phyloP scores from a whole-genome alignment of 2,113 vertebrate genomes.

The Rhinogobius similis region DNA sequence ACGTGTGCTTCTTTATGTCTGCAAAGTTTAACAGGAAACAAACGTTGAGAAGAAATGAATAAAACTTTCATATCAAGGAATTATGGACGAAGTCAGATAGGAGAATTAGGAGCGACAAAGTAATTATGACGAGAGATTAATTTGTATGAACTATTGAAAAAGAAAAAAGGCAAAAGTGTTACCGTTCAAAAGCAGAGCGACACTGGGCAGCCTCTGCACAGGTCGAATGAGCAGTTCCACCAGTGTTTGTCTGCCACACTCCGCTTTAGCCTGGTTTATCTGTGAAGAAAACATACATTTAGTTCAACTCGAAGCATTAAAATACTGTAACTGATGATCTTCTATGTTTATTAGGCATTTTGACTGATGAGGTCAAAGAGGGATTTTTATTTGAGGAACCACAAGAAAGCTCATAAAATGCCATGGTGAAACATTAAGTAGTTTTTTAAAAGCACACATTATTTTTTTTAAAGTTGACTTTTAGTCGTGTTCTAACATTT shows the following conservation, averaged over 20 bases:
- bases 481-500: no score
- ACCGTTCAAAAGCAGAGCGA: constrained; percentile 94
- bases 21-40: constrained; percentile 15
- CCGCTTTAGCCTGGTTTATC: constrained; percentile 98
- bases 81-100: background rate
- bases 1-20: constrained; percentile 97
- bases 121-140: constrained; percentile 12
- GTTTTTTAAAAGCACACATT: no score
- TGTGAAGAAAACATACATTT: constrained; percentile 20
- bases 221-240: constrained; percentile 95
- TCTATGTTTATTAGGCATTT: no score
- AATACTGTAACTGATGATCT: no score
- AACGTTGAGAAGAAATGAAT: background rate
- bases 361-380: no score
- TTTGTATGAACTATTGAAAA: background rate
- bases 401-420: no score
- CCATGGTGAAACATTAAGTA: no score
- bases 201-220: constrained; percentile 94
- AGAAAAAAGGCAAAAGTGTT: constrained; percentile 31
- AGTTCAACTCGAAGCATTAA: no score
- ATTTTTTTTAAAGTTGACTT: no score
- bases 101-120: background rate
- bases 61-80: background rate
- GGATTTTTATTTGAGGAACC: no score
- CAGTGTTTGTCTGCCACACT: constrained; percentile 93